These are phyloP conservation scores for Macquaria ambigua DNA, from an alignment of 2,113 vertebrate genomes.

Conservation along the genomic window DNA sequence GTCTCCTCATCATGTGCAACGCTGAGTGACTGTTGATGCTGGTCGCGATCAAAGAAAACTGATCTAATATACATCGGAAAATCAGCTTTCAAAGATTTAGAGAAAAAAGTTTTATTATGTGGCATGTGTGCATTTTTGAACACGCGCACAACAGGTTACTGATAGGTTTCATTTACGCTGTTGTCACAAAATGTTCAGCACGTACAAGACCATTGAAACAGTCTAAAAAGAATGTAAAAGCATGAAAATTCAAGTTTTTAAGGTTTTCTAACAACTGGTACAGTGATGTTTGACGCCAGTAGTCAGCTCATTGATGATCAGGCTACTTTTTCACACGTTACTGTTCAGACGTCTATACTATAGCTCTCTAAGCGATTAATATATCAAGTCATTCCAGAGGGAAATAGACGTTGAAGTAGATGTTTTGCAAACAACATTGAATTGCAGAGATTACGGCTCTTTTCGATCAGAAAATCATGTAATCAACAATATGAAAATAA, in stretches of 20 bases:
- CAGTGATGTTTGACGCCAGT: neutral
- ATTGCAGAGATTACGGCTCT: neutral
- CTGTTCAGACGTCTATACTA: neutral
- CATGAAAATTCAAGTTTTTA: neutral
- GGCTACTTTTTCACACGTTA: neutral
- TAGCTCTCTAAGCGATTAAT: neutral
- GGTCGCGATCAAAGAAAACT: neutral
- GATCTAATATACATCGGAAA: neutral
- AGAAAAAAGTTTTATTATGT: neutral
- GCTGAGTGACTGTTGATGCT: neutral
- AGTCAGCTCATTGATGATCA: neutral
- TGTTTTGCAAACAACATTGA: conserved; percentile 1
- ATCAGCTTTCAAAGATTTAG: neutral
- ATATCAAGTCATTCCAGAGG: conserved; percentile 8
- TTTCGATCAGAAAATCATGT: neutral
- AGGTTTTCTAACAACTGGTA: conserved; percentile 17
- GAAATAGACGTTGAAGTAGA: neutral
- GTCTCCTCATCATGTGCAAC: neutral
- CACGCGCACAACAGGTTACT: neutral
- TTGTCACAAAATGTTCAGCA: neutral
- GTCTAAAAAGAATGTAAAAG: neutral
- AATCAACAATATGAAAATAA: neutral
- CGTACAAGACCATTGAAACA: neutral
- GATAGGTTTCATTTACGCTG: neutral
- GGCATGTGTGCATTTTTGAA: neutral